phyloP scores from a whole-genome alignment of 2,113 vertebrate species.

The Cromileptes altivelis region DNA sequence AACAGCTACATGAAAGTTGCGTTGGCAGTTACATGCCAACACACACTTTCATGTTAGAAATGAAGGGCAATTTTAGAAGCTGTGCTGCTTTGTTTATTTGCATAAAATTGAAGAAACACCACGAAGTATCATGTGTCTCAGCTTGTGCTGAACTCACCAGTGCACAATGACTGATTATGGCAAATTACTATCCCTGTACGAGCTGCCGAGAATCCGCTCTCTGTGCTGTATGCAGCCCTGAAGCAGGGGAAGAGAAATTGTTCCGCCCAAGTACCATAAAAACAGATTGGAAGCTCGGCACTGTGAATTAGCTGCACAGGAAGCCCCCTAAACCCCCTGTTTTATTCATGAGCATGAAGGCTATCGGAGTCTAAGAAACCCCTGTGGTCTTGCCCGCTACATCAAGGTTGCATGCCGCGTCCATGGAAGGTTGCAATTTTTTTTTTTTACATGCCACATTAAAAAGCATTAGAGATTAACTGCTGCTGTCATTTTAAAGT shows the following conservation, averaged over 20 bases:
- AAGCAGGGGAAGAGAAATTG: constrained; percentile 81
- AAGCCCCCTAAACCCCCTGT: constrained; percentile 87
- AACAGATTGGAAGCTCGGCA: constrained; percentile 84
- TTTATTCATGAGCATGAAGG: constrained; percentile 89
- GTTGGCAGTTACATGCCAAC: constrained; percentile 30
- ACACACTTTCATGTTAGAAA: constrained; percentile 45
- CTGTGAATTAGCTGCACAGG: constrained; percentile 86
- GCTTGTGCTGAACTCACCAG: constrained; percentile 72
- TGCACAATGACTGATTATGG: constrained; percentile 80
- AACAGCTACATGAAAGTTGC: constrained; percentile 25
- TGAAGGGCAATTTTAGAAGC: constrained; percentile 62
- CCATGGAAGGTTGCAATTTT: constrained; percentile 73
- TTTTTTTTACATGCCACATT: constrained; percentile 67
- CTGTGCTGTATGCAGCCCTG: constrained; percentile 77
- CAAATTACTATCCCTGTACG: constrained; percentile 80
- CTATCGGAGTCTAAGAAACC: constrained; percentile 85
- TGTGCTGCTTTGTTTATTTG: constrained; percentile 72
- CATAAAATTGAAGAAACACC: constrained; percentile 75
- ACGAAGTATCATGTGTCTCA: constrained; percentile 67
- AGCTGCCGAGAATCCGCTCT: constrained; percentile 78
- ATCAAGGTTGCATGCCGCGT: constrained; percentile 84
- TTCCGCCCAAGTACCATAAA: constrained; percentile 85
- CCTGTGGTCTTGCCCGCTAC: constrained; percentile 83
- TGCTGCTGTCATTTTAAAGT: constrained; percentile 68
- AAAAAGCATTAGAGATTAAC: constrained; percentile 81